A percentile compares a stretch with the other conserved stretches of the same genome.
Conservation (phyloP, 2,888 invertebrate species). For the Atrina japonica region DNA sequence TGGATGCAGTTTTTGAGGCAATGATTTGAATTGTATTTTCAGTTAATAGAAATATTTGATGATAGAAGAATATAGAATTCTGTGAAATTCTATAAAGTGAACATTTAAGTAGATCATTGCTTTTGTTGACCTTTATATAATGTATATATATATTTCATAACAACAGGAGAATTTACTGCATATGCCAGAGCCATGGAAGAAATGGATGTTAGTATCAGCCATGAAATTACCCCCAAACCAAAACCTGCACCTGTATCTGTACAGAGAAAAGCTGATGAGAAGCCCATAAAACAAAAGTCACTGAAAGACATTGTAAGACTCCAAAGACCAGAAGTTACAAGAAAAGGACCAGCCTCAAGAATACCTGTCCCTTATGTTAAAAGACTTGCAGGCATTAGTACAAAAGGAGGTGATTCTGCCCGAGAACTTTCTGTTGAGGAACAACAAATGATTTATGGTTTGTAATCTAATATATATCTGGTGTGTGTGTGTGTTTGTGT, state of each 20-base stretch:
- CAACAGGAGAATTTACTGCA: conserved; percentile 55
- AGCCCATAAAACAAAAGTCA: conserved; percentile 66
- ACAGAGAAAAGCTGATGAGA: conserved; percentile 32
- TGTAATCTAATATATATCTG: no score
- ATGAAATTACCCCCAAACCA: conserved; percentile 34
- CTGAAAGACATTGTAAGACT: conserved; percentile 72
- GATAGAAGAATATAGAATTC: no score
- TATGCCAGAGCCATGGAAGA: conserved; percentile 59
- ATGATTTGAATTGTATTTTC: no score
- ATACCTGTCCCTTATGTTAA: conserved; percentile 16
- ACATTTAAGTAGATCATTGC: no score
- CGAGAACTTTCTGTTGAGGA: conserved; percentile 53
- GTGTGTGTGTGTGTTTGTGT: no score
- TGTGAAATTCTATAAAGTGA: no score
- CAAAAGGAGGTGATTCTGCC: conserved; percentile 16
- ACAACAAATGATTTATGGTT: conserved; percentile 68
- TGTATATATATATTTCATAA: no score
- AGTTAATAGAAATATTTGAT: no score
- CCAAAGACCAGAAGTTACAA: conserved; percentile 75
- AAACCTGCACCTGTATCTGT: conserved; percentile 31
- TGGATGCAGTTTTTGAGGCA: no score
- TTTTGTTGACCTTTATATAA: no score
- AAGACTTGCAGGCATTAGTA: conserved; percentile 8
- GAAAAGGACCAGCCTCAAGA: conserved; percentile 55
- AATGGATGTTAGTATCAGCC: conserved; percentile 48